These are phyloP conservation scores for Polymixis lichenea DNA, from an alignment of 2,888 invertebrate genomes.

Conservation along the genomic window DNA sequence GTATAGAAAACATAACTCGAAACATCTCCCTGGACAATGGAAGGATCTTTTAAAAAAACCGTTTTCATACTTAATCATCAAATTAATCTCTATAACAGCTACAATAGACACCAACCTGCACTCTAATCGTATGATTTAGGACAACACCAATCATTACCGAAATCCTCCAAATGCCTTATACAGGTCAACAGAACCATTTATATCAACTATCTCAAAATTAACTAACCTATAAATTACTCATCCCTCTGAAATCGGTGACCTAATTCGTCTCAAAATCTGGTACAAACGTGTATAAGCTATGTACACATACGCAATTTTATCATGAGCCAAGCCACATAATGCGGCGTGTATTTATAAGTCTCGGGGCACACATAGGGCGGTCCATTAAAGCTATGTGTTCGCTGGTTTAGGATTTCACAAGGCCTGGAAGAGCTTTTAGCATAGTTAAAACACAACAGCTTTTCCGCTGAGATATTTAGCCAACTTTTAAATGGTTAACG, in stretches of 20 bases:
- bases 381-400: slow-evolving; percentile 64
- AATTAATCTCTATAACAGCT: neutral
- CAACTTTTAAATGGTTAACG: slow-evolving; percentile 81
- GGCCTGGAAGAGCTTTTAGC: slow-evolving; percentile 72
- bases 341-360: slow-evolving; percentile 60
- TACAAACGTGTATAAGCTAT: slow-evolving; percentile 15
- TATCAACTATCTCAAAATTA: slow-evolving; percentile 41
- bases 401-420: slow-evolving; percentile 68
- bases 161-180: slow-evolving; percentile 1
- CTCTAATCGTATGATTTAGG: slow-evolving; percentile 23
- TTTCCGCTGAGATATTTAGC: slow-evolving; percentile 72
- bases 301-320: slow-evolving; percentile 44
- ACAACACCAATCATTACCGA: slow-evolving; percentile 18
- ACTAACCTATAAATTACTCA: slow-evolving; percentile 45
- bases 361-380: slow-evolving; percentile 61
- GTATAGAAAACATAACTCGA: neutral
- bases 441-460: slow-evolving; percentile 71
- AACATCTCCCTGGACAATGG: neutral
- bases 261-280: slow-evolving; percentile 52
- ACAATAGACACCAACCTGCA: neutral
- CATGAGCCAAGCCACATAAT: slow-evolving; percentile 47
- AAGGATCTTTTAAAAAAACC: neutral
- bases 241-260: slow-evolving; percentile 46
- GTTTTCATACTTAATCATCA: neutral
- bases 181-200: slow-evolving; percentile 36